These are phyloP conservation scores for Tetramorium parvispinum DNA, from an alignment of 1,140 invertebrate genomes.

Conservation along the genomic window DNA sequence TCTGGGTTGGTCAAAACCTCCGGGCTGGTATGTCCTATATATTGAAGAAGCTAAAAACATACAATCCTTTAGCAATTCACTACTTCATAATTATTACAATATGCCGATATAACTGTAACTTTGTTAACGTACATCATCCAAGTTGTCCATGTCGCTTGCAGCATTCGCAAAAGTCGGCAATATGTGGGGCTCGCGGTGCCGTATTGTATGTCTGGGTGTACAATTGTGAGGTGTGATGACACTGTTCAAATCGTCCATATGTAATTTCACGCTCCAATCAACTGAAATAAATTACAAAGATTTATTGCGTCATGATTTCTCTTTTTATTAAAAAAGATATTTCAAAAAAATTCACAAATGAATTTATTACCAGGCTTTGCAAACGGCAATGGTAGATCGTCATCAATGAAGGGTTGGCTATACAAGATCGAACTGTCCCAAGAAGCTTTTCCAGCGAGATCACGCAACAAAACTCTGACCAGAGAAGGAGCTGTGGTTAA, in stretches of 20 bases:
- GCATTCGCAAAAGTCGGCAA: constrained; percentile 93
- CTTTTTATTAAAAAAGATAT: neutral
- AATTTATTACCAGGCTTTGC: constrained; percentile 74
- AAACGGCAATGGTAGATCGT: constrained; percentile 72
- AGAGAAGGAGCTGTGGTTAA: constrained; percentile 88
- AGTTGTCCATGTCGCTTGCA: constrained; percentile 95
- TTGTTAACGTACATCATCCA: constrained; percentile 92
- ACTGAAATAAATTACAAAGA: constrained; percentile 53
- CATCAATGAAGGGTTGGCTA: constrained; percentile 87
- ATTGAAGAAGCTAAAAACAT: constrained; percentile 91
- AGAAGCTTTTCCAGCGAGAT: constrained; percentile 98
- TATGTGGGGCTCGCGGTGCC: constrained; percentile 89
- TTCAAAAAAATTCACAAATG: neutral
- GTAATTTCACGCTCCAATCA: constrained; percentile 75
- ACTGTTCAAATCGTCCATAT: constrained; percentile 80
- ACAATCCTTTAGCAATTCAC: constrained; percentile 24
- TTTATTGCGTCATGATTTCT: neutral
- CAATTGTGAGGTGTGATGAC: constrained; percentile 79
- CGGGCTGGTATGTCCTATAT: constrained; percentile 96
- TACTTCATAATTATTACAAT: constrained; percentile 27
- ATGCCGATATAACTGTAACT: constrained; percentile 51
- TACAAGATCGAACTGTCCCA: constrained; percentile 98
- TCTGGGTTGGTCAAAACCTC: constrained; percentile 93
- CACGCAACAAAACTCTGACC: constrained; percentile 94
- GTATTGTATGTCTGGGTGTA: constrained; percentile 88